Conservation (phyloP, 2,113 vertebrate genomes). For the Brienomyrus longianalis region DNA sequence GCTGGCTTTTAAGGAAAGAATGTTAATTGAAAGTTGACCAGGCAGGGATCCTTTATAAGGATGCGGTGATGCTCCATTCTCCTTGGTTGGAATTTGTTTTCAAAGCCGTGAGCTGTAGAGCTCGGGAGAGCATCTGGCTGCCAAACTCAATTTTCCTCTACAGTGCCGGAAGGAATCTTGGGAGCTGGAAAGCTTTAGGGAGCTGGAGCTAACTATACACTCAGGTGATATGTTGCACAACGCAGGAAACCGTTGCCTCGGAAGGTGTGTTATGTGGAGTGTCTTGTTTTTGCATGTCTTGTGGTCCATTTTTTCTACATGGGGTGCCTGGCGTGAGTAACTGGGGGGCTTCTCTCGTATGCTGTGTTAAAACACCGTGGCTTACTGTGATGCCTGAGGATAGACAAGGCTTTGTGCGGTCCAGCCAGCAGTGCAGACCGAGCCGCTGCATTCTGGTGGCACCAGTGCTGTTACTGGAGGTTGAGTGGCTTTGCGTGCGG, state of each 20-base stretch:
- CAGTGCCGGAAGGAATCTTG: neutral
- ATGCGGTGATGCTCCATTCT: neutral
- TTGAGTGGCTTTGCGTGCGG: constrained; percentile 17
- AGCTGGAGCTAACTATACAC: neutral
- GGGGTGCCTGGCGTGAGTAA: neutral
- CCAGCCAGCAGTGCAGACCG: neutral
- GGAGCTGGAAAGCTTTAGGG: neutral
- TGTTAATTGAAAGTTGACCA: constrained; percentile 5
- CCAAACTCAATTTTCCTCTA: neutral
- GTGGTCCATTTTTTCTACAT: neutral
- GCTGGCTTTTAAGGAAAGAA: neutral
- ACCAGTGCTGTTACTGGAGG: constrained; percentile 22
- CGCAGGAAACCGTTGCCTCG: neutral
- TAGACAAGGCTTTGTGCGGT: neutral
- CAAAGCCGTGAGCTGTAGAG: neutral
- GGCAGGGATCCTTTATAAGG: neutral
- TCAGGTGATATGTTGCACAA: neutral
- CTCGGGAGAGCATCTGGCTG: neutral
- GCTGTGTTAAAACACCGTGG: neutral
- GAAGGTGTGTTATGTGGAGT: neutral
- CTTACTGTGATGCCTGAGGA: neutral
- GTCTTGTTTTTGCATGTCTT: neutral
- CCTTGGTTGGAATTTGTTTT: neutral
- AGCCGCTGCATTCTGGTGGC: neutral
- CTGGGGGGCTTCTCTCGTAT: neutral